Evolutionary conservation across 2,113 vertebrate species (phyloP), one percentile per base, ranked within the genome.

Genomic region (Fregata magnificens): DNA sequence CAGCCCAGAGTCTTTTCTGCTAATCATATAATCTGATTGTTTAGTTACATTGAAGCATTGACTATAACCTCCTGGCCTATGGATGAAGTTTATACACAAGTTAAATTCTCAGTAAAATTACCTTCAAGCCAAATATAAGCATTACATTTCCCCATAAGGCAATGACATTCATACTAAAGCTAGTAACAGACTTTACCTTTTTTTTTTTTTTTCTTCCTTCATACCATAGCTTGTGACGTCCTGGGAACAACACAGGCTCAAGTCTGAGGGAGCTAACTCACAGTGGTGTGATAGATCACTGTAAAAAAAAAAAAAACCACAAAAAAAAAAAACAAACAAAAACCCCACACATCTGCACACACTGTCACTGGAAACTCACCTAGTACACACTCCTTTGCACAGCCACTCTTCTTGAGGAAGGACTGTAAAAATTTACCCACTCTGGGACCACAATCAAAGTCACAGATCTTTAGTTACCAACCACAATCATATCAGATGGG

Each of bases 291-390:
- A 74, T 36, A 92, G 13, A 24, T 22, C 3, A 8, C 59, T 44
- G 11, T 44, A 20, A 44, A 50, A 45, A 25, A 32, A 26, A 72
- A 62, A 62, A 3, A 36, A 14, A 42, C n/a, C n/a, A n/a, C n/a
- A n/a, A n/a, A n/a, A n/a, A n/a, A n/a, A n/a, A n/a, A n/a, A n/a
- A n/a, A n/a, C n/a, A n/a, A n/a, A n/a, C n/a, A n/a, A n/a, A n/a
- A n/a, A n/a, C n/a, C n/a, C n/a, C n/a, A n/a, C n/a, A 73, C 1
- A 3, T 36, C 6, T 1, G 3, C 21, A 32, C 32, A 65, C 45
- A 26, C 2, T 3, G 12, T 20, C 49, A 29, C 44, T 44, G 63
- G 20, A 77, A 95, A 72, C 32, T 63, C 62, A 62, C 10, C 18
- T 49, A 63, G 47, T 20, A 91, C n/a, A 49, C 13, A 38, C 5